Percentiles rank a stretch among this genome's conserved stretches.
phyloP scores from a whole-genome alignment of 2,888 invertebrate species.

The Eulithis testata region DNA sequence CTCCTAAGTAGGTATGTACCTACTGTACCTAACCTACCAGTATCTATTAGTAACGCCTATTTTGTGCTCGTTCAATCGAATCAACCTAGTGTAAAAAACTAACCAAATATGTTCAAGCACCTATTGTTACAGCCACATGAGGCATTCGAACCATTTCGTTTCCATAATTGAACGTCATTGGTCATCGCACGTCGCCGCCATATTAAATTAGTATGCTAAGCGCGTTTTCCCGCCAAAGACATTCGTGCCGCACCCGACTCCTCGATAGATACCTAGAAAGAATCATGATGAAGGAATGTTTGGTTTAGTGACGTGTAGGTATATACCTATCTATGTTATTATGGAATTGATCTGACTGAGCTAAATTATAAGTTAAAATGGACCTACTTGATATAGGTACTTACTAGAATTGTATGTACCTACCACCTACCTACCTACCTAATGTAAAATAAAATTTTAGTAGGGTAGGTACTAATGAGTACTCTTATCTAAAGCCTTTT shows the following conservation, averaged over 20 bases:
- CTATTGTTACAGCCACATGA: slow-evolving; percentile 62
- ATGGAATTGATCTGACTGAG: too few relatives aligned
- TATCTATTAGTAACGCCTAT: slow-evolving; percentile 39
- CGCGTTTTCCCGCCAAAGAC: slow-evolving; percentile 74
- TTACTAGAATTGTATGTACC: too few relatives aligned
- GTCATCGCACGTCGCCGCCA: slow-evolving; percentile 64
- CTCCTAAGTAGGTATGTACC: not conserved
- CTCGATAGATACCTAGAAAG: slow-evolving; percentile 79
- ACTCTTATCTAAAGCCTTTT: too few relatives aligned
- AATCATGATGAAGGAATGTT: slow-evolving; percentile 80
- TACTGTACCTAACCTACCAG: not conserved
- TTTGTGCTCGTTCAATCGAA: slow-evolving; percentile 50
- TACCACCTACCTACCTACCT: too few relatives aligned
- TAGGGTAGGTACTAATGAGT: too few relatives aligned
- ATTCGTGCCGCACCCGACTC: slow-evolving; percentile 75
- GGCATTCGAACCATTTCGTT: slow-evolving; percentile 63
- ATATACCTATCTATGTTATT: too few relatives aligned
- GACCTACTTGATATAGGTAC: too few relatives aligned
- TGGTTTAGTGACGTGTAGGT: slow-evolving; percentile 42
- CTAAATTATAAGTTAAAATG: too few relatives aligned
- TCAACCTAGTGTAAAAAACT: slow-evolving; percentile 49
- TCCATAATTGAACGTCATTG: slow-evolving; percentile 63
- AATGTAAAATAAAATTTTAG: too few relatives aligned
- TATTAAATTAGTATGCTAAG: slow-evolving; percentile 68
- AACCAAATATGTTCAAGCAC: slow-evolving; percentile 66